Evolutionary conservation across 2,888 invertebrate genomes (phyloP).

Genomic region (Dicyrtoma fusca): DNA sequence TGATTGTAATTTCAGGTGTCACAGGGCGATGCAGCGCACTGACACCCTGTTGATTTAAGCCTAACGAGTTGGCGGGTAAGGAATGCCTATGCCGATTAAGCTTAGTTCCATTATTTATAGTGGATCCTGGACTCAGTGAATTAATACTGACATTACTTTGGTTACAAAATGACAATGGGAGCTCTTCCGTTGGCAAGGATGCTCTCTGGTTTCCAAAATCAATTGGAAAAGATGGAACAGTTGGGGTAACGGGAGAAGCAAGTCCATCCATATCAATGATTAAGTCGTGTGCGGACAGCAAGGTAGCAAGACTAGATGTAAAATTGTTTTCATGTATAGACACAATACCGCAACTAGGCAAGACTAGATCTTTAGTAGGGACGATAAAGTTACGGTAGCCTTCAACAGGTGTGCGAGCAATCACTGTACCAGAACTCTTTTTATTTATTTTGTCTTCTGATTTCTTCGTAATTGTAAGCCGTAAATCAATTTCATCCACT

Average conservation of each 20-base stretch:
- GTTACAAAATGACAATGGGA: not conserved
- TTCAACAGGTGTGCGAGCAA: conserved; percentile 47
- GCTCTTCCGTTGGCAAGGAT: not conserved
- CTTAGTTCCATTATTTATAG: conserved; percentile 20
- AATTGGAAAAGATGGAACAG: not conserved
- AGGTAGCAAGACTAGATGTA: conserved; percentile 32
- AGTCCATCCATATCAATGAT: conserved; percentile 25
- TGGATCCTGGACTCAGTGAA: conserved; percentile 7
- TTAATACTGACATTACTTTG: conserved; percentile 32
- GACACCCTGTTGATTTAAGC: conserved; percentile 15
- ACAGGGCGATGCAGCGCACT: conserved; percentile 60
- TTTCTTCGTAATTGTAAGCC: not conserved
- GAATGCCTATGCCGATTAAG: conserved; percentile 49
- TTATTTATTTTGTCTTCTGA: not conserved
- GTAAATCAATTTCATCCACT: conserved; percentile 19
- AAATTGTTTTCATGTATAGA: conserved; percentile 36
- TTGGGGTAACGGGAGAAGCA: conserved; percentile 45
- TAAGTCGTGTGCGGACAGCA: conserved; percentile 30
- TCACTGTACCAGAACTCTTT: not conserved
- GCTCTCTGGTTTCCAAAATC: not conserved
- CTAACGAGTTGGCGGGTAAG: conserved; percentile 50
- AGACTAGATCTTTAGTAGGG: conserved; percentile 58
- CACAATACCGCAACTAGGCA: conserved; percentile 71
- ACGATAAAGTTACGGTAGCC: conserved; percentile 28
- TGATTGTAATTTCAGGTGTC: conserved; percentile 70